A percentile compares a stretch with the other conserved stretches of the same genome.
Conservation (phyloP, 2,888 invertebrate species). For the Sarcophaga carnaria region DNA sequence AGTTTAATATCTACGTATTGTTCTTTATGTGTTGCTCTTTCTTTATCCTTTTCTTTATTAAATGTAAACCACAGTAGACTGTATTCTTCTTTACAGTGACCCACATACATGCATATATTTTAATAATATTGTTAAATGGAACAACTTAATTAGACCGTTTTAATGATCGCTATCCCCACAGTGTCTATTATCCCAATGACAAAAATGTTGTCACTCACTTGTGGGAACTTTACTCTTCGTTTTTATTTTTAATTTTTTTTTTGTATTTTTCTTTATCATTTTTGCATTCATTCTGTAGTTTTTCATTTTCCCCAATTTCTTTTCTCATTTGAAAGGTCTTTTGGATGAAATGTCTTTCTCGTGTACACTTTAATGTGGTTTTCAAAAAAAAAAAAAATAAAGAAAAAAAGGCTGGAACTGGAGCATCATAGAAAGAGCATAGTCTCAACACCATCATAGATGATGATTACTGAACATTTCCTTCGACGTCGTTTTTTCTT, state of each 20-base stretch:
- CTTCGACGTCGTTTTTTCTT: neutral
- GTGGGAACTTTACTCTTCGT: conserved; percentile 4
- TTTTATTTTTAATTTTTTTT: neutral
- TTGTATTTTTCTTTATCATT: neutral
- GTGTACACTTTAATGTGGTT: conserved; percentile 55
- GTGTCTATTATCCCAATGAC: neutral
- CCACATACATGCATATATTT: neutral
- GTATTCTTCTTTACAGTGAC: neutral
- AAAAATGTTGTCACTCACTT: conserved; percentile 40
- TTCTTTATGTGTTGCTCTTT: too few relatives aligned
- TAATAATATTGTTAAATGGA: neutral
- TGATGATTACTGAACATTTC: conserved; percentile 52
- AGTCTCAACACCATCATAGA: conserved; percentile 48
- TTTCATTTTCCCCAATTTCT: conserved; percentile 39
- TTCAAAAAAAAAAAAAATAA: conserved; percentile 8
- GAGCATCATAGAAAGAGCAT: neutral
- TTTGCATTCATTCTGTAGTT: conserved; percentile 2
- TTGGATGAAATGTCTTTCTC: conserved; percentile 49
- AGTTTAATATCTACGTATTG: too few relatives aligned
- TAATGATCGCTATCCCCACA: neutral
- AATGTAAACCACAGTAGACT: neutral
- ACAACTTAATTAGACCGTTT: neutral
- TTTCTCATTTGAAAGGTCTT: conserved; percentile 35
- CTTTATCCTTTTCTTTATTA: neutral
- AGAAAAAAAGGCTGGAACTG: conserved; percentile 13